Percentiles rank a stretch among this genome's conserved stretches.
Conservation (phyloP, 1,140 invertebrate genomes). For the Pomacea maculata region DNA sequence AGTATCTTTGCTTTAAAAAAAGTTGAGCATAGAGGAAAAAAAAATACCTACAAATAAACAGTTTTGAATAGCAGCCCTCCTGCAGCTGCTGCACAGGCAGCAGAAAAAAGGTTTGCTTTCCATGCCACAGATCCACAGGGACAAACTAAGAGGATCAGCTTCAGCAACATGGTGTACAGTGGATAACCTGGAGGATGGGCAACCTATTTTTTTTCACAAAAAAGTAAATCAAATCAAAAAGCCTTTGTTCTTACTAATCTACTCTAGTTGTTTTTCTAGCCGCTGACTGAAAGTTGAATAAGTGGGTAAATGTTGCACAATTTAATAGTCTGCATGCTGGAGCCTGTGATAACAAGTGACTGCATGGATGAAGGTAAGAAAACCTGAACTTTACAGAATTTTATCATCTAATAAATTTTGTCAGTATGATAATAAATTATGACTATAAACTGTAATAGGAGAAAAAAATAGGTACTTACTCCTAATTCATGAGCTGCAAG, state of each 20-base stretch:
- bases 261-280: too few species aligned
- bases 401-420: background rate
- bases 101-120: slow-evolving; percentile 55
- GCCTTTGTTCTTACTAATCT: too few species aligned
- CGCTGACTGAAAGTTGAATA: too few species aligned
- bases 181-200: slow-evolving; percentile 64
- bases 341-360: background rate
- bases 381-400: background rate
- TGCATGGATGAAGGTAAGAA: background rate
- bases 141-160: slow-evolving; percentile 41
- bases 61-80: slow-evolving; percentile 38
- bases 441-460: background rate
- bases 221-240: background rate
- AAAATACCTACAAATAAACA: slow-evolving; percentile 43
- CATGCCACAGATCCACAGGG: slow-evolving; percentile 51
- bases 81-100: slow-evolving; percentile 41
- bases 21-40: background rate
- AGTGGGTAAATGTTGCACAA: too few species aligned
- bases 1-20: too few species aligned
- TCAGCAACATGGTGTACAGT: slow-evolving; percentile 56
- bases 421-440: background rate
- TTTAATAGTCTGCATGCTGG: background rate
- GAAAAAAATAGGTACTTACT: slow-evolving; percentile 37
- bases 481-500: slow-evolving; percentile 56
- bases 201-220: slow-evolving; percentile 42